phyloP scores from a whole-genome alignment of 2,113 vertebrate genomes.

The Lepus timidus region DNA sequence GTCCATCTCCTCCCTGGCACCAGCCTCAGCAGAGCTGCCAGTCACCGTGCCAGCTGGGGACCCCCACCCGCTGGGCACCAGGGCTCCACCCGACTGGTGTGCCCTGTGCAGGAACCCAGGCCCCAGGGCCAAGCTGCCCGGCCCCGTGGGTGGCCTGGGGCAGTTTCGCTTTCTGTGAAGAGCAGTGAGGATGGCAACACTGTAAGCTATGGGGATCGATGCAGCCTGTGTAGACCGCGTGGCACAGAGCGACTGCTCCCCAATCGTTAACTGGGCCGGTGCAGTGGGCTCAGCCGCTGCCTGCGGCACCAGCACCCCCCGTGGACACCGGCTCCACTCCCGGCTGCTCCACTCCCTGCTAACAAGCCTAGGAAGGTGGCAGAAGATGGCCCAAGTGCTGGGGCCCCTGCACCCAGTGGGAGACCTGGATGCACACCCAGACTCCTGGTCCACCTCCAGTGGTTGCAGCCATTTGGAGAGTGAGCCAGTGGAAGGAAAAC shows the following conservation, averaged over 20 bases:
- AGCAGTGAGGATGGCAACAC: neutral
- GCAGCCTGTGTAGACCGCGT: neutral
- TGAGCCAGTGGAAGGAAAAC: too few species aligned
- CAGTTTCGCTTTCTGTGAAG: neutral
- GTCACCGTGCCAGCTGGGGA: neutral
- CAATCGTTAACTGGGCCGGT: too few species aligned
- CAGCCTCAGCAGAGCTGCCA: neutral
- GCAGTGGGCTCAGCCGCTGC: too few species aligned
- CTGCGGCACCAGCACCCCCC: too few species aligned
- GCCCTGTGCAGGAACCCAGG: neutral
- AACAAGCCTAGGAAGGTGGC: too few species aligned
- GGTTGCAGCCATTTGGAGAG: too few species aligned
- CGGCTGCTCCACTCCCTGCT: too few species aligned
- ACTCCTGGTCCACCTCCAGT: too few species aligned
- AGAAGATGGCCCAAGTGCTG: too few species aligned
- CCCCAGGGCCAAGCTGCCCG: neutral
- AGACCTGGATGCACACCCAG: too few species aligned
- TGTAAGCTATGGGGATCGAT: neutral
- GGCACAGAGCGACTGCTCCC: neutral
- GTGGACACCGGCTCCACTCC: too few species aligned
- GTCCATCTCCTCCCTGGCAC: neutral
- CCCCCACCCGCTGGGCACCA: neutral
- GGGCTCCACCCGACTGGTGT: neutral
- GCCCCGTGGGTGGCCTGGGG: neutral
- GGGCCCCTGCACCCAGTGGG: too few species aligned